Evolutionary conservation across 37 sponge, comb jelly and placozoan species (phyloP).

Genomic region (Mnemiopsis leidyi): DNA sequence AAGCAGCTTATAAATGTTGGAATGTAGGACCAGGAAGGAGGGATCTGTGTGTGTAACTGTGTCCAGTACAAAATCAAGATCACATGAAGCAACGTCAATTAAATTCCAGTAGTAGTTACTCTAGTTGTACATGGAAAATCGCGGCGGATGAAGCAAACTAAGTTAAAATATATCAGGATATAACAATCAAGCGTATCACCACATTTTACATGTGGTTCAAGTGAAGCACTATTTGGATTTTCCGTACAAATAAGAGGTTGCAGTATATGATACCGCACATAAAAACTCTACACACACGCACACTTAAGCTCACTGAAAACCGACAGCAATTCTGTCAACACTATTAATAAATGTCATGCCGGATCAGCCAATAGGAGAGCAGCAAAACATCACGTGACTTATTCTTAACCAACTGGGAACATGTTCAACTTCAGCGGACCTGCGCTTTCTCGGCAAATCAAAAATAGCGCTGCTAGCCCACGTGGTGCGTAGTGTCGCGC

Average conservation of each 20-base stretch:
- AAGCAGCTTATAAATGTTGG: neutral
- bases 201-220: neutral
- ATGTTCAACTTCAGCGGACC: neutral
- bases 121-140: neutral
- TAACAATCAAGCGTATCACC: no score
- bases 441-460: neutral
- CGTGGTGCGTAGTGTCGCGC: neutral
- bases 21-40: neutral
- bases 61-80: neutral
- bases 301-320: slow-evolving; percentile 41
- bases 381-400: neutral
- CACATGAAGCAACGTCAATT: neutral
- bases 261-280: neutral
- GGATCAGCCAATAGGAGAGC: slow-evolving; percentile 4
- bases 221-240: neutral
- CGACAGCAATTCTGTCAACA: slow-evolving; percentile 52
- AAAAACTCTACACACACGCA: slow-evolving; percentile 61
- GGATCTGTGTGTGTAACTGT: neutral
- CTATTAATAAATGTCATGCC: neutral
- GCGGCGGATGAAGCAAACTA: neutral
- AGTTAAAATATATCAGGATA: neutral
- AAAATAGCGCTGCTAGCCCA: neutral
- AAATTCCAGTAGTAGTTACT: neutral
- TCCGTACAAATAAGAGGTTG: neutral
- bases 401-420: neutral